phyloP scores from a whole-genome alignment of 2,888 invertebrate species.

The Clostera curtula region DNA sequence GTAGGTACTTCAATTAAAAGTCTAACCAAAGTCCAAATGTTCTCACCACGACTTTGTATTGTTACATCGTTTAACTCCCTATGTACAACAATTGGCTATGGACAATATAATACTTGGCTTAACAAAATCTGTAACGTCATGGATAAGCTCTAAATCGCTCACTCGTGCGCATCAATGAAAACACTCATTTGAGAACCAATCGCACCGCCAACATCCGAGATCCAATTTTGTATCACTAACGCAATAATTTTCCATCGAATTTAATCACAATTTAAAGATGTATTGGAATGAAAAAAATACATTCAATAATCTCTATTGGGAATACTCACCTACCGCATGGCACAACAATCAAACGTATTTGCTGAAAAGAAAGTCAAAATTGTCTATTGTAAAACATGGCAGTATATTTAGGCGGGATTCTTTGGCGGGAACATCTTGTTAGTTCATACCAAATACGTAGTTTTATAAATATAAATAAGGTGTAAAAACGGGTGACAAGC shows the following conservation, averaged over 20 bases:
- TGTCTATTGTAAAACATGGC: constrained; percentile 36
- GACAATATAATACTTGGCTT: constrained; percentile 8
- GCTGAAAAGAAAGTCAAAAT: constrained; percentile 39
- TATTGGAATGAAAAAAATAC: constrained; percentile 21
- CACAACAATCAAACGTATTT: constrained; percentile 21
- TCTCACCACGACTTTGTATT: no score
- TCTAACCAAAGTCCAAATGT: no score
- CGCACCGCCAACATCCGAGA: constrained; percentile 10
- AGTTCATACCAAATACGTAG: constrained; percentile 62
- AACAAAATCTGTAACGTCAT: constrained; percentile 10
- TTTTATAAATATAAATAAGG: constrained; percentile 66
- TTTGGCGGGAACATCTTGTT: constrained; percentile 67
- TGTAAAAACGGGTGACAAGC: constrained; percentile 24
- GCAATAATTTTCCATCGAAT: constrained; percentile 24
- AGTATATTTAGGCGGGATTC: constrained; percentile 43
- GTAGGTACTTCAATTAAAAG: no score
- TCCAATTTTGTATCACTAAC: constrained; percentile 15
- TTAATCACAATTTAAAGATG: constrained; percentile 23
- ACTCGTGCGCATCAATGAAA: constrained; percentile 1
- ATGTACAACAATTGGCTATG: neutral
- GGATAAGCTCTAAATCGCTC: constrained; percentile 11
- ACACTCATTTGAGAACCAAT: neutral
- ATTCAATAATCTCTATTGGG: constrained; percentile 10
- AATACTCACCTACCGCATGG: constrained; percentile 29
- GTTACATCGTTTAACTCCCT: no score